Conservation (phyloP, 2,888 invertebrate species). For the Seira ritae region DNA sequence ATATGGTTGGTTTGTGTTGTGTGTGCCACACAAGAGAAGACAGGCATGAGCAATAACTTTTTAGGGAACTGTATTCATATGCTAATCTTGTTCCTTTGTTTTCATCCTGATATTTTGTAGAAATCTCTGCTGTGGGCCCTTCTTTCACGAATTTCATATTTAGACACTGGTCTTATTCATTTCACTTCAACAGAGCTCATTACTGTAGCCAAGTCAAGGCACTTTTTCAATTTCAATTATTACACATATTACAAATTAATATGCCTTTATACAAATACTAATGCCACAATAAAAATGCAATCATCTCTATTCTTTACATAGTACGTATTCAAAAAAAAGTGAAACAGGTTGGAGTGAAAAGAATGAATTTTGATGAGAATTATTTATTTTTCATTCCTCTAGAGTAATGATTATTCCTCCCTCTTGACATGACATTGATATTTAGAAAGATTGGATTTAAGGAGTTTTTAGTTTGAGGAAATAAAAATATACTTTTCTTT, state of each 20-base stretch:
- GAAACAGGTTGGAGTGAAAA: background rate
- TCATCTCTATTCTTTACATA: background rate
- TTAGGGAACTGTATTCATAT: background rate
- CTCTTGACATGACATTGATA: slow-evolving; percentile 50
- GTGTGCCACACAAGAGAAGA: background rate
- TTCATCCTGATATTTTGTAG: background rate
- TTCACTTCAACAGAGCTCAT: background rate
- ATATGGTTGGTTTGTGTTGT: background rate
- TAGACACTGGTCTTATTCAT: background rate
- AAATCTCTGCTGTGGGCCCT: background rate
- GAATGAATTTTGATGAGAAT: background rate
- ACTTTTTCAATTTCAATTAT: background rate
- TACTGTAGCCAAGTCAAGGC: background rate
- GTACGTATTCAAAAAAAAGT: background rate
- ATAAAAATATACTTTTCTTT: too few relatives aligned
- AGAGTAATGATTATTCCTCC: slow-evolving; percentile 49
- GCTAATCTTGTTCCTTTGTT: background rate
- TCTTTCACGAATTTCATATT: background rate
- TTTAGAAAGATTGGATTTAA: slow-evolving; percentile 15
- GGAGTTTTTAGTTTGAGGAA: background rate
- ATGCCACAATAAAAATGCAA: slow-evolving; percentile 10
- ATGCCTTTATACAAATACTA: background rate
- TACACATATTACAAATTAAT: background rate
- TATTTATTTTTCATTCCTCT: background rate
- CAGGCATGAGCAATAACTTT: background rate